Percentiles rank a stretch among this genome's conserved stretches.
Evolutionary conservation across 2,888 invertebrate species (phyloP).

Genomic region (Uropetala carovei): DNA sequence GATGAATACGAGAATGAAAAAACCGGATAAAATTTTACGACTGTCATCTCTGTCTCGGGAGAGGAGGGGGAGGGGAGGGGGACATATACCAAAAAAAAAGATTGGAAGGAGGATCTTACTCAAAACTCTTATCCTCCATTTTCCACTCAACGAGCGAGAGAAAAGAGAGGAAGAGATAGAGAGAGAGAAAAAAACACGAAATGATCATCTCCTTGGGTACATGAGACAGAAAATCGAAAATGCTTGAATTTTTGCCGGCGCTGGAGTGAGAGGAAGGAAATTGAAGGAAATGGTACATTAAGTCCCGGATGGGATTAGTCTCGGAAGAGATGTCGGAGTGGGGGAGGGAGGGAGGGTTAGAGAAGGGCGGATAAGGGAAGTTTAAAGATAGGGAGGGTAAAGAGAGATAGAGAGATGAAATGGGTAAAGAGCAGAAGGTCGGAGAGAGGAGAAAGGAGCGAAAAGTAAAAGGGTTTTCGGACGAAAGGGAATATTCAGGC

Average conservation of each 20-base stretch:
- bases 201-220: background rate
- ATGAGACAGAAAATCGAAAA: slow-evolving; percentile 29
- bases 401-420: no score
- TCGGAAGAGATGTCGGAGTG: background rate
- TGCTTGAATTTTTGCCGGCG: slow-evolving; percentile 17
- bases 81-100: background rate
- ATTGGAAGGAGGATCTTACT: background rate
- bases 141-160: background rate
- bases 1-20: no score
- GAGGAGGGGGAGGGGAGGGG: background rate
- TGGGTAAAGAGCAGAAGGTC: no score
- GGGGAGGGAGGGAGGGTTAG: background rate
- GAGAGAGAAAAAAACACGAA: background rate
- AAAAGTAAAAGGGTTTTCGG: background rate
- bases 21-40: no score
- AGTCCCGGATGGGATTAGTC: background rate
- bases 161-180: background rate
- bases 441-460: background rate
- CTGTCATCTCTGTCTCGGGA: background rate
- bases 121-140: background rate
- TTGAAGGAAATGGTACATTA: slow-evolving; percentile 23
- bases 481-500: no score
- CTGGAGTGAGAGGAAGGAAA: background rate
- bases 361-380: background rate
- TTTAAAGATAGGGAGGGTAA: no score